These are phyloP conservation scores for Oreochromis aureus DNA, from an alignment of 2,113 vertebrate genomes.

Conservation along the genomic window DNA sequence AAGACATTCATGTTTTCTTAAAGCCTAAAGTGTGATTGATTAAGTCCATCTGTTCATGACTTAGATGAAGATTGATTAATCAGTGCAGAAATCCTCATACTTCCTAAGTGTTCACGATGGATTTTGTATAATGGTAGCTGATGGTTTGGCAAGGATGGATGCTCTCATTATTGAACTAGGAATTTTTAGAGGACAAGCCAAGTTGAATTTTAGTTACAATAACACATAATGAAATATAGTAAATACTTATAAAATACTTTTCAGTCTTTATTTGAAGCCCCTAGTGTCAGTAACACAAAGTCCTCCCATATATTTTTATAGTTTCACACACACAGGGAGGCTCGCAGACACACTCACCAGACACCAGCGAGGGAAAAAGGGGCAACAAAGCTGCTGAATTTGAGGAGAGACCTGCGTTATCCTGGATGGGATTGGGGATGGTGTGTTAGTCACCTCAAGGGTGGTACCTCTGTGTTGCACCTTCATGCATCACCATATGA, in stretches of 20 bases:
- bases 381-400: slow-evolving; percentile 6
- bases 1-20: not conserved
- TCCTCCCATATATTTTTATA: not conserved
- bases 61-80: not conserved
- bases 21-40: not conserved
- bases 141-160: not conserved
- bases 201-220: not conserved
- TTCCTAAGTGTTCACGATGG: not conserved
- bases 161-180: not conserved
- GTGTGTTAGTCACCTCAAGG: slow-evolving; percentile 54
- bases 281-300: not conserved
- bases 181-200: not conserved
- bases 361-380: not conserved
- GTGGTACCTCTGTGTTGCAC: slow-evolving; percentile 51
- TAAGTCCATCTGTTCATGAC: not conserved
- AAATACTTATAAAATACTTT: not conserved
- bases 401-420: slow-evolving; percentile 9
- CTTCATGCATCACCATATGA: slow-evolving; percentile 39
- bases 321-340: not conserved
- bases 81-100: not conserved
- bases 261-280: not conserved
- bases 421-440: slow-evolving; percentile 49
- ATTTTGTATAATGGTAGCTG: not conserved
- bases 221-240: not conserved
- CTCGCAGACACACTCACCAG: not conserved